A percentile compares a stretch with the other conserved stretches of the same genome.
Evolutionary conservation across 2,113 vertebrate species (phyloP).

Genomic region (Taxidea taxus): DNA sequence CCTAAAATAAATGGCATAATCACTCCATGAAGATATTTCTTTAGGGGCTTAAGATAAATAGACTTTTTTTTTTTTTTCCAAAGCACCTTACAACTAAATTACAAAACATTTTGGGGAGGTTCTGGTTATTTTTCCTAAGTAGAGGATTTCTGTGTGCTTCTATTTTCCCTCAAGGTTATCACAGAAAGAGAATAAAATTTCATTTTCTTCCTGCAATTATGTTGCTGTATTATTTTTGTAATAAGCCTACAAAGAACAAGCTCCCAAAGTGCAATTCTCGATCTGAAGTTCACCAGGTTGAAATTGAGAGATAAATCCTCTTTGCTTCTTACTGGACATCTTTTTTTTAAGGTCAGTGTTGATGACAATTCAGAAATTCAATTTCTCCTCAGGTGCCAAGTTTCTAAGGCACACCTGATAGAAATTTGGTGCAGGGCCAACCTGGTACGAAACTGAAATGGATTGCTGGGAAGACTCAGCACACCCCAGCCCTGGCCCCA

Average conservation of each 20-base stretch:
- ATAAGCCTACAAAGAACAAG: slow-evolving; percentile 62
- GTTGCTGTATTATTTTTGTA: slow-evolving; percentile 70
- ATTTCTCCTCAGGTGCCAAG: slow-evolving; percentile 6
- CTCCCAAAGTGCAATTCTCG: slow-evolving; percentile 36
- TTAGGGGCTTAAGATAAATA: slow-evolving; percentile 65
- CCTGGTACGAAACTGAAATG: background rate
- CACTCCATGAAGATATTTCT: slow-evolving; percentile 61
- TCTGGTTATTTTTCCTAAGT: slow-evolving; percentile 65
- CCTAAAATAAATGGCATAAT: slow-evolving; percentile 64
- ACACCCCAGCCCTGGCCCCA: background rate
- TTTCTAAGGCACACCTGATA: background rate
- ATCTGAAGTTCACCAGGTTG: slow-evolving; percentile 55
- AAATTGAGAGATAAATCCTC: slow-evolving; percentile 60
- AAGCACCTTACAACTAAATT: slow-evolving; percentile 58
- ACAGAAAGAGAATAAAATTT: slow-evolving; percentile 66
- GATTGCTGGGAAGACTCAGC: background rate
- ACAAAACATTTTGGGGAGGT: slow-evolving; percentile 23
- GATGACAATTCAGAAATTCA: slow-evolving; percentile 47
- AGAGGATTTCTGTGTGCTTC: slow-evolving; percentile 53
- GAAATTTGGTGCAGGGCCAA: background rate
- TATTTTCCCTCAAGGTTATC: slow-evolving; percentile 67
- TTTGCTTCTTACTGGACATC: background rate
- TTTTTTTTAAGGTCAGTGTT: slow-evolving; percentile 44
- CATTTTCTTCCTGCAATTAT: slow-evolving; percentile 68
- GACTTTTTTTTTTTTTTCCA: background rate